Evolutionary conservation across 2,113 vertebrate genomes (phyloP).

Genomic region (Bucco capensis): DNA sequence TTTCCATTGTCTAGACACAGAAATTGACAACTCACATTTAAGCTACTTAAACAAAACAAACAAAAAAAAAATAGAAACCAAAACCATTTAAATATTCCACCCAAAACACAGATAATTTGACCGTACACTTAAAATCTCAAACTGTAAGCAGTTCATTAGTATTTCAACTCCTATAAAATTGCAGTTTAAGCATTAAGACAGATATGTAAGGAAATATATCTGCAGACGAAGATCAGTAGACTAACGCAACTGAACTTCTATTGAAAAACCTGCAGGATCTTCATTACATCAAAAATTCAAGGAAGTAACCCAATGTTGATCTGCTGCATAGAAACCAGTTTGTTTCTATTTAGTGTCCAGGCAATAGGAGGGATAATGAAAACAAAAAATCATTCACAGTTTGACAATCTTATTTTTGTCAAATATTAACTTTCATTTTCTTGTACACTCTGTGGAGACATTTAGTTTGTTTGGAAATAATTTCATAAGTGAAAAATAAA

Average conservation of each 20-base stretch:
- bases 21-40: background rate
- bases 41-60: background rate
- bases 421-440: constrained; percentile 11
- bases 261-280: constrained; percentile 8
- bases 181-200: background rate
- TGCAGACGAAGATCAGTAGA: background rate
- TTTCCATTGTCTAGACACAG: background rate
- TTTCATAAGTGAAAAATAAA: background rate
- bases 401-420: constrained; percentile 39
- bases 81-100: background rate
- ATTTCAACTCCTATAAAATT: background rate
- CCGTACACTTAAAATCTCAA: background rate
- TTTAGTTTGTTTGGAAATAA: background rate
- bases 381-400: constrained; percentile 31
- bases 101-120: background rate
- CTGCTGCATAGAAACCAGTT: constrained; percentile 41
- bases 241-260: constrained; percentile 15
- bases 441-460: background rate
- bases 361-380: constrained; percentile 27
- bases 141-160: background rate
- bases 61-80: background rate
- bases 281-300: constrained; percentile 27
- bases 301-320: constrained; percentile 29
- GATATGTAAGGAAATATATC: background rate
- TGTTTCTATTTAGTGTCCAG: constrained; percentile 45